phyloP scores from a whole-genome alignment of 2,113 vertebrate species.

The Globicephala melas region DNA sequence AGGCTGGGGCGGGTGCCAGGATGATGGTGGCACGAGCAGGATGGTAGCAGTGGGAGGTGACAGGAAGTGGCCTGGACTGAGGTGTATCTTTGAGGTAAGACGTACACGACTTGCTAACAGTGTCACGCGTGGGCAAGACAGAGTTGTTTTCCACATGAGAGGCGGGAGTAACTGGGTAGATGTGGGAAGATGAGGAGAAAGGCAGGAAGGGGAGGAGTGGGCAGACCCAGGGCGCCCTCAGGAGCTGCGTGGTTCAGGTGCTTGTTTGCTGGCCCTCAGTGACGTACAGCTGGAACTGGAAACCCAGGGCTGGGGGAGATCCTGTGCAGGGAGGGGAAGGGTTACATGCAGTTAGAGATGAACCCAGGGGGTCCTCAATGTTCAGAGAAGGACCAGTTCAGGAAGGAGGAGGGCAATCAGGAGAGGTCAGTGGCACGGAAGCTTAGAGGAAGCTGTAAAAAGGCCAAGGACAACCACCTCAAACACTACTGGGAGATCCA shows the following conservation, averaged over 20 bases:
- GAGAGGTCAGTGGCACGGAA: background rate
- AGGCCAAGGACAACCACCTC: background rate
- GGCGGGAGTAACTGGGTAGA: background rate
- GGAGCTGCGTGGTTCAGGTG: background rate
- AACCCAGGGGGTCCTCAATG: no score
- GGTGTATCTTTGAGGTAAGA: background rate
- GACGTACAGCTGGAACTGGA: background rate
- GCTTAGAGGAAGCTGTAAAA: background rate
- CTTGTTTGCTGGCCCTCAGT: background rate
- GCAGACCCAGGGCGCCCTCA: background rate
- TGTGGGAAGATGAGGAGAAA: no score
- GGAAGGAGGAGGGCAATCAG: background rate
- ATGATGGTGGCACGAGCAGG: accelerated
- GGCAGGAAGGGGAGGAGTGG: no score
- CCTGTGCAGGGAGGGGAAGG: accelerated
- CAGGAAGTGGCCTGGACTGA: background rate
- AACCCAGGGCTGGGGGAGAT: background rate
- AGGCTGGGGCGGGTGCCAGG: background rate
- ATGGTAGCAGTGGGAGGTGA: background rate
- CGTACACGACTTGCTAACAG: background rate
- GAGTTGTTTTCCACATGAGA: background rate
- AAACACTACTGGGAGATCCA: background rate
- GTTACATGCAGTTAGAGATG: no score
- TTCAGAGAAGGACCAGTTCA: background rate
- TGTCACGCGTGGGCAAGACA: background rate